Conservation (phyloP, 2,888 invertebrate species). For the Omphaloscelis lunosa region DNA sequence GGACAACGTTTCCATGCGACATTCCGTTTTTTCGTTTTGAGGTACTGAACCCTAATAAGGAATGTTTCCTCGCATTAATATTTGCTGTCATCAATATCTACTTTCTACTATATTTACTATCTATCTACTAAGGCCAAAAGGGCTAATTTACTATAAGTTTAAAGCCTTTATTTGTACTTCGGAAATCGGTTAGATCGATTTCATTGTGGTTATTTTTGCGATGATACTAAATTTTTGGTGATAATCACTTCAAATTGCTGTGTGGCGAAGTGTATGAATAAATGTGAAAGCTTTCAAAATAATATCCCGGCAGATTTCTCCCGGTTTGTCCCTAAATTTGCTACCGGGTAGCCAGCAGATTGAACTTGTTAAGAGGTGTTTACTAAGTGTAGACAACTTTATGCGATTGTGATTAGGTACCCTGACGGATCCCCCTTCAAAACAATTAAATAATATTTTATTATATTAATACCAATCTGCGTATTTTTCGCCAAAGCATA, state of each 20-base stretch:
- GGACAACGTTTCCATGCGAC: too few species aligned
- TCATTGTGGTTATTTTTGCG: conserved; percentile 6
- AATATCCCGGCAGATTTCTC: background rate
- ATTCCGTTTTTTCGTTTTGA: too few species aligned
- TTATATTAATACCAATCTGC: background rate
- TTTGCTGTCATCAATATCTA: background rate
- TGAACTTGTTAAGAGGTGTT: background rate
- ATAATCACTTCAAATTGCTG: background rate
- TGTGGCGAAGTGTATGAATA: background rate
- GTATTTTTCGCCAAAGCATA: background rate
- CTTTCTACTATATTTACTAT: too few species aligned
- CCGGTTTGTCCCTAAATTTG: background rate
- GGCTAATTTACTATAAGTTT: background rate
- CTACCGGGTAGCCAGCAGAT: background rate
- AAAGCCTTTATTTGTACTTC: background rate
- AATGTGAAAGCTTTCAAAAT: conserved; percentile 2
- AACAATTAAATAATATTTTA: background rate
- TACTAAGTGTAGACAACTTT: background rate
- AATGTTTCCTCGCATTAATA: background rate
- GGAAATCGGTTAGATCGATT: conserved; percentile 1
- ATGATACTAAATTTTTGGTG: background rate
- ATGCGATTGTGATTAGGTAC: background rate
- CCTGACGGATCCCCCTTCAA: background rate
- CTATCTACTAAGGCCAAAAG: too few species aligned
- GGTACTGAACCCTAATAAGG: too few species aligned